Evolutionary conservation across 2,797 vertebrate genomes (phyloP).

Genomic region (Acipenser ruthenus): DNA sequence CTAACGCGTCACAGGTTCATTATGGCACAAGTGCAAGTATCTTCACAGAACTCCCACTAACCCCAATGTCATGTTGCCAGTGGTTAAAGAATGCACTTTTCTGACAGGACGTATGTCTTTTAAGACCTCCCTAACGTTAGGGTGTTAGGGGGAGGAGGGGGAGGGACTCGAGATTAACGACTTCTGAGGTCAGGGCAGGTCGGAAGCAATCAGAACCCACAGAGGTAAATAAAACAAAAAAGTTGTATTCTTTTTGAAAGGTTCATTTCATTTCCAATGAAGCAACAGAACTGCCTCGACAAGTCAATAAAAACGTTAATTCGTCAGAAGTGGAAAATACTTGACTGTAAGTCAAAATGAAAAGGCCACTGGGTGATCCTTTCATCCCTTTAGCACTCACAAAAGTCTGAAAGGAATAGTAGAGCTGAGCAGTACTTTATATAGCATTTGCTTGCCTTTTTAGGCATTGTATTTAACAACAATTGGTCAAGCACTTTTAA

Average conservation of each 20-base stretch:
- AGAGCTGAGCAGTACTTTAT: too few species aligned
- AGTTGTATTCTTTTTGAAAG: background rate
- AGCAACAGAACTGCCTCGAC: background rate
- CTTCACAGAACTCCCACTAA: constrained; percentile 12
- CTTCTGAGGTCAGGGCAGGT: constrained; percentile 15
- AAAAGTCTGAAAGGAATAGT: too few species aligned
- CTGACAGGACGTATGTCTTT: background rate
- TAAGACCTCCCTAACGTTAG: constrained; percentile 9
- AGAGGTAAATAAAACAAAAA: constrained; percentile 6
- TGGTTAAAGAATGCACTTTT: constrained; percentile 12
- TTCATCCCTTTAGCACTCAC: too few species aligned
- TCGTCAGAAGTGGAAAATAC: background rate
- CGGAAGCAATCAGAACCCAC: constrained; percentile 11
- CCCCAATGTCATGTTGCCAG: constrained; percentile 9
- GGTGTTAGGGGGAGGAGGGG: background rate
- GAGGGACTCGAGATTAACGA: constrained; percentile 16
- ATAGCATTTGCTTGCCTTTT: too few species aligned
- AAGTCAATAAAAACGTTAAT: constrained; percentile 20
- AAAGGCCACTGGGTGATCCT: too few species aligned
- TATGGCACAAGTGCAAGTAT: constrained; percentile 1
- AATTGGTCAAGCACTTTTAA: too few species aligned
- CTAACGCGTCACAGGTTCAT: background rate
- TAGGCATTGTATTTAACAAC: too few species aligned
- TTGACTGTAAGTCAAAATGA: too few species aligned
- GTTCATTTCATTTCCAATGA: constrained; percentile 11